A percentile compares a stretch with the other conserved stretches of the same genome.
phyloP scores from a whole-genome alignment of 35 echinoderm and acorn worm genomes.

The Heliocidaris tuberculata region DNA sequence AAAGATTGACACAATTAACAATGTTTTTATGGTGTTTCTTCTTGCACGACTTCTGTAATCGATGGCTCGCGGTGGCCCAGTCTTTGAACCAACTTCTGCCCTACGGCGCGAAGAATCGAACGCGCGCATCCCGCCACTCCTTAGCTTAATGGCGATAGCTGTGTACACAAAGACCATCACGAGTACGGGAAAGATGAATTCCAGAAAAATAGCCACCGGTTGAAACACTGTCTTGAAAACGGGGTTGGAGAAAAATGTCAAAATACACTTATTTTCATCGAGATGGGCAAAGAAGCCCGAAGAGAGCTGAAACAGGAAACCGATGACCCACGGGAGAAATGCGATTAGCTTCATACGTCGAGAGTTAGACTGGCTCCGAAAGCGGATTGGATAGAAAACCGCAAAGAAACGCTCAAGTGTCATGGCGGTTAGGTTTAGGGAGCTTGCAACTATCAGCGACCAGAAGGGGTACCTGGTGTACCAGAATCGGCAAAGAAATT shows the following conservation, averaged over 20 bases:
- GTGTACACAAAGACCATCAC: conserved; percentile 64
- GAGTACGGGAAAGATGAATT: conserved; percentile 40
- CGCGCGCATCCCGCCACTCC: background rate
- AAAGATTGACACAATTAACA: background rate
- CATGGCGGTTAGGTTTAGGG: conserved; percentile 59
- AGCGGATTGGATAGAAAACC: conserved; percentile 51
- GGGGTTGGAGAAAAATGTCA: background rate
- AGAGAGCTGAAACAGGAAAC: background rate
- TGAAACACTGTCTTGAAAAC: background rate
- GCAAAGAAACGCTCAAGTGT: conserved; percentile 68
- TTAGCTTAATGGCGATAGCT: background rate
- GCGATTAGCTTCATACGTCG: background rate
- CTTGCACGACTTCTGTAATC: background rate
- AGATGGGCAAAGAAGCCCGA: background rate
- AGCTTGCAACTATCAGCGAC: conserved; percentile 59
- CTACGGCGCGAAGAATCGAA: background rate
- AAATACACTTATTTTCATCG: background rate
- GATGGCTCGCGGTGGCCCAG: background rate
- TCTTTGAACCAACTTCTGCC: background rate
- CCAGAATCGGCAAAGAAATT: conserved; percentile 66
- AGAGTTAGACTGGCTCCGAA: background rate
- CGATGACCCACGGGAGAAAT: background rate
- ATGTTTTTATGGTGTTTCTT: background rate
- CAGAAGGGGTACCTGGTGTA: conserved; percentile 67
- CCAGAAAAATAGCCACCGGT: background rate